Conservation (phyloP, 2,797 vertebrate species). For the Eulemur albifrons region DNA sequence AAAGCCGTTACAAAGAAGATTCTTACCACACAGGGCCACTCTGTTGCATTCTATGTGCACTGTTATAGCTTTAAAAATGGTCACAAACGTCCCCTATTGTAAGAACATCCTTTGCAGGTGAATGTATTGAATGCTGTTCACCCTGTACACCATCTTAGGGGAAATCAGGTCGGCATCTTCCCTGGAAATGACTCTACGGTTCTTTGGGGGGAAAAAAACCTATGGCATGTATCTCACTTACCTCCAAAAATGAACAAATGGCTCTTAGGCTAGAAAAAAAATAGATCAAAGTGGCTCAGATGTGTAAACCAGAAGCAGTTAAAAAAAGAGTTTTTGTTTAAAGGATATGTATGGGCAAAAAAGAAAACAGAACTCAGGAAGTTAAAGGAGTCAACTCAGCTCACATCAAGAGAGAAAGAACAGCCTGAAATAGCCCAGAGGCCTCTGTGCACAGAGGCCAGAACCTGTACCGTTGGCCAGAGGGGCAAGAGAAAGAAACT, state of each 20-base stretch:
- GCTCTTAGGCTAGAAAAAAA: conserved; percentile 42
- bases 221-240: not conserved
- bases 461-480: not conserved
- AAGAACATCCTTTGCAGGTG: not conserved
- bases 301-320: conserved; percentile 46
- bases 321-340: conserved; percentile 32
- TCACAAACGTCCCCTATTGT: not conserved
- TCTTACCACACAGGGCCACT: conserved; percentile 29
- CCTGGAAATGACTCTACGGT: not conserved
- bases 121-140: not conserved
- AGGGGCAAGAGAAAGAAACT: not conserved
- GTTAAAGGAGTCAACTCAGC: conserved; percentile 15
- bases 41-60: not conserved
- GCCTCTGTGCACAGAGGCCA: not conserved
- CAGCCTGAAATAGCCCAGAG: not conserved
- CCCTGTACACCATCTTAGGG: not conserved
- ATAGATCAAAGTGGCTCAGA: conserved; percentile 50
- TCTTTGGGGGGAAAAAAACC: not conserved
- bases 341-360: conserved; percentile 35
- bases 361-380: conserved; percentile 56
- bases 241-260: conserved; percentile 57
- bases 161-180: not conserved
- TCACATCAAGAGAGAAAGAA: conserved; percentile 19
- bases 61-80: conserved; percentile 28
- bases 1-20: conserved; percentile 38